Base-by-base conservation (phyloP, 2,113 vertebrate genomes). In the Parus major region DNA sequence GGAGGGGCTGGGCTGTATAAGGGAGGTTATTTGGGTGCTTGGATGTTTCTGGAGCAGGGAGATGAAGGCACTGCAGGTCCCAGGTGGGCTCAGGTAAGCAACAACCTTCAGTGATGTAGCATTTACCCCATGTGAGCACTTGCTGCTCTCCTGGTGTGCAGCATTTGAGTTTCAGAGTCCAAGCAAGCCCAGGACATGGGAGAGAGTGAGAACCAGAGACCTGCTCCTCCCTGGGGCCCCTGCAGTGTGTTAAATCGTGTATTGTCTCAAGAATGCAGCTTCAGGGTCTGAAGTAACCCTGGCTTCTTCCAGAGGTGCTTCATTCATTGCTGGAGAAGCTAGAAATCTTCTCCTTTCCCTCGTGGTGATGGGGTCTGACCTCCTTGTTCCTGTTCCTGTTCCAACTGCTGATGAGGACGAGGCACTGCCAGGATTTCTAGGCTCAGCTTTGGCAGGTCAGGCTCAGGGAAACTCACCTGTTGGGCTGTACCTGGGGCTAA, bases 361-460 rank as follows among this genome's bases (percentile, higher is more conserved):
- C 0, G 0, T 11, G 7, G 21, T 14, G 47, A 7, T 39, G 19
- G 14, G 9, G 7, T 24, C 42, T 75, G 52, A 46, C 10, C 9
- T 52, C 42, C 15, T 33, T 21, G 9, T 4, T 41, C 27, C 64
- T 66, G 33, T 25, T 47, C 49, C 55, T 73, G 10, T 24, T 61
- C 70, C 66, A 25, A 16, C 6, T 31, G 41, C 28, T 57, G 64
- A 5, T 2, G 20, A 69, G 73, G 36, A 52, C 12, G 3, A 33
- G 49, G 14, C 11, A 4, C 39, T 35, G 41, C 4, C 5, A 28
- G 39, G 18, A 12, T 2, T n/a, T 56, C 50, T 39, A 33, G 52
- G 49, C 49, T 86, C 66, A 10, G 23, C 11, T 59, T 23, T 72
- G 66, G 66, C 33, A 76, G n/a, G 53, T 27, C 16, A 1, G 41